These are phyloP conservation scores for Limnothrissa miodon DNA, from an alignment of 2,113 vertebrate genomes.

Conservation along the genomic window DNA sequence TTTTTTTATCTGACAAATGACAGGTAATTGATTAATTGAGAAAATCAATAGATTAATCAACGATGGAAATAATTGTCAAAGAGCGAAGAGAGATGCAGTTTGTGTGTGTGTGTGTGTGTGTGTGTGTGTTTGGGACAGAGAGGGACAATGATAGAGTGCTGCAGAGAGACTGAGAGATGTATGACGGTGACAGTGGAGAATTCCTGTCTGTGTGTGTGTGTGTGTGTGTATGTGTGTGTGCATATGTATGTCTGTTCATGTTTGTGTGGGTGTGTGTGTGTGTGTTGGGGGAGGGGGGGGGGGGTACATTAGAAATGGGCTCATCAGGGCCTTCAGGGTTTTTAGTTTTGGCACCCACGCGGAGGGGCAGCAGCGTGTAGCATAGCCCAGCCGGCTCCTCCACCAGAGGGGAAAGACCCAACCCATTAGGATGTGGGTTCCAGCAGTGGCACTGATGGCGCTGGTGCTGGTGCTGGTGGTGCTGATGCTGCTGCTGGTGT, in stretches of 20 bases:
- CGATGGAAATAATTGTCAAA: too few relatives aligned
- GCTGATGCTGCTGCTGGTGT: background rate
- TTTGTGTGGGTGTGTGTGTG: constrained; percentile 36
- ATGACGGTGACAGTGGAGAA: too few relatives aligned
- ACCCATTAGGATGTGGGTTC: background rate
- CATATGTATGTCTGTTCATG: constrained; percentile 40
- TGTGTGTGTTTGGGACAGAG: too few relatives aligned
- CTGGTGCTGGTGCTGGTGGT: background rate
- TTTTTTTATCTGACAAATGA: too few relatives aligned
- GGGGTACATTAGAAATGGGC: background rate
- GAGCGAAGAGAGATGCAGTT: background rate
- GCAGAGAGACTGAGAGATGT: too few relatives aligned
- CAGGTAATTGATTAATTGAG: too few relatives aligned
- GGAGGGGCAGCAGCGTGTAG: background rate
- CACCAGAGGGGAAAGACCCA: background rate
- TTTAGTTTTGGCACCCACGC: background rate
- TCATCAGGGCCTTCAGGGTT: background rate
- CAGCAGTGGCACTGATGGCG: background rate
- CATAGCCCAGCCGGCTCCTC: constrained; percentile 14
- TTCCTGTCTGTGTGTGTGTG: background rate
- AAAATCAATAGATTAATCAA: too few relatives aligned
- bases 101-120: constrained; percentile 22
- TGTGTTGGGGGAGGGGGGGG: too few relatives aligned
- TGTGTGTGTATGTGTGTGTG: constrained; percentile 24
- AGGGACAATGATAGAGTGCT: too few relatives aligned